These are phyloP conservation scores for Halocaridina rubra DNA, from an alignment of 2,888 invertebrate species.

Conservation along the genomic window DNA sequence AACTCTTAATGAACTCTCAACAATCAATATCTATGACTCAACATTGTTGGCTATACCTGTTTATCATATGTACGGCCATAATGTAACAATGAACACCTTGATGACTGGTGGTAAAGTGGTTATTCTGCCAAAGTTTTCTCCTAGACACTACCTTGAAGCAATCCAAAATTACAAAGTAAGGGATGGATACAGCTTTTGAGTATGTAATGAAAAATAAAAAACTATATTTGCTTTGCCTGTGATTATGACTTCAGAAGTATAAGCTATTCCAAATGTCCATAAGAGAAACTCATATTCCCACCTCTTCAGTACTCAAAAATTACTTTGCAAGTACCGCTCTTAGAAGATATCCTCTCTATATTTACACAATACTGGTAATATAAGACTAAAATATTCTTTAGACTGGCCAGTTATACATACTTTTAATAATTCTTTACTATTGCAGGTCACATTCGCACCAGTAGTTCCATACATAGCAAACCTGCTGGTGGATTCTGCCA, in stretches of 20 bases:
- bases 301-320: too few species aligned
- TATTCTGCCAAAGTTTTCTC: neutral
- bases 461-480: neutral
- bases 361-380: too few species aligned
- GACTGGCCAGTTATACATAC: too few species aligned
- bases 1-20: neutral
- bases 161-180: constrained; percentile 15
- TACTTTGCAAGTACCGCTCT: too few species aligned
- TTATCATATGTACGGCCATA: constrained; percentile 1
- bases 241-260: too few species aligned
- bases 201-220: too few species aligned
- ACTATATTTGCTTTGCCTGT: too few species aligned
- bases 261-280: too few species aligned
- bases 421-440: too few species aligned
- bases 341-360: constrained; percentile 21
- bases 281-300: too few species aligned
- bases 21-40: neutral
- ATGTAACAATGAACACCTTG: neutral
- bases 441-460: neutral
- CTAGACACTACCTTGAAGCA: neutral
- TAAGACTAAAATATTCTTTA: too few species aligned
- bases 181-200: neutral
- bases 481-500: neutral
- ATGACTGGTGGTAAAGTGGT: neutral
- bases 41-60: neutral